phyloP scores from a whole-genome alignment of 2,888 invertebrate species.

The Carcina quercana region DNA sequence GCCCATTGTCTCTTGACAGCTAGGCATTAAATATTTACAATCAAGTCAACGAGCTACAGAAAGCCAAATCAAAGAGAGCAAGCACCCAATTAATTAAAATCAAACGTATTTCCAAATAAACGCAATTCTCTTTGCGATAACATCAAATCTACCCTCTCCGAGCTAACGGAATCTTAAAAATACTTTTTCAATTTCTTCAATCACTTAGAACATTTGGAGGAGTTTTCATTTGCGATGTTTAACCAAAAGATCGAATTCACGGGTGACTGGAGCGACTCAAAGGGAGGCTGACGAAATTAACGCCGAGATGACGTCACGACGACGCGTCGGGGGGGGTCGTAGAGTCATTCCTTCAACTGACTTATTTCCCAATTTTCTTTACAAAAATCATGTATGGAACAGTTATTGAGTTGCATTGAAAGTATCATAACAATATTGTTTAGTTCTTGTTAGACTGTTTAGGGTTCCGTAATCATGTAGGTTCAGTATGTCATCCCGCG shows the following conservation, averaged over 20 bases:
- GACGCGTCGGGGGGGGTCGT: constrained; percentile 62
- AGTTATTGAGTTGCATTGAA: too few relatives aligned
- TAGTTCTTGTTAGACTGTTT: too few relatives aligned
- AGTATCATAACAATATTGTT: too few relatives aligned
- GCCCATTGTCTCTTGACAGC: too few relatives aligned
- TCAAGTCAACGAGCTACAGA: too few relatives aligned
- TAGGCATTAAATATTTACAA: too few relatives aligned
- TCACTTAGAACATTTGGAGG: constrained; percentile 67
- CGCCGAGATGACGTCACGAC: too few relatives aligned
- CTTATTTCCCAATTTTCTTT: constrained; percentile 61
- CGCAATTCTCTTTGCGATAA: constrained; percentile 28
- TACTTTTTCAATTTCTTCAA: constrained; percentile 65
- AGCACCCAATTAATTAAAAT: constrained; percentile 28
- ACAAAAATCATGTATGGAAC: constrained; percentile 28
- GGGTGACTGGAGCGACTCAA: constrained; percentile 71
- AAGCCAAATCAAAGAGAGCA: constrained; percentile 13
- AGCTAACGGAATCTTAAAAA: constrained; percentile 50
- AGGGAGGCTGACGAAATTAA: constrained; percentile 62
- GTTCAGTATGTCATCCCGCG: too few relatives aligned
- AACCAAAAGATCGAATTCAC: constrained; percentile 70
- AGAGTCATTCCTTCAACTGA: constrained; percentile 58
- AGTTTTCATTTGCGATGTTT: constrained; percentile 71
- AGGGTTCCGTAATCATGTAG: too few relatives aligned
- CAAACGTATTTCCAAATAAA: constrained; percentile 16
- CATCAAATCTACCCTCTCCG: constrained; percentile 39